phyloP scores from a whole-genome alignment of 2,888 invertebrate species.

The Strigamia crassipes region DNA sequence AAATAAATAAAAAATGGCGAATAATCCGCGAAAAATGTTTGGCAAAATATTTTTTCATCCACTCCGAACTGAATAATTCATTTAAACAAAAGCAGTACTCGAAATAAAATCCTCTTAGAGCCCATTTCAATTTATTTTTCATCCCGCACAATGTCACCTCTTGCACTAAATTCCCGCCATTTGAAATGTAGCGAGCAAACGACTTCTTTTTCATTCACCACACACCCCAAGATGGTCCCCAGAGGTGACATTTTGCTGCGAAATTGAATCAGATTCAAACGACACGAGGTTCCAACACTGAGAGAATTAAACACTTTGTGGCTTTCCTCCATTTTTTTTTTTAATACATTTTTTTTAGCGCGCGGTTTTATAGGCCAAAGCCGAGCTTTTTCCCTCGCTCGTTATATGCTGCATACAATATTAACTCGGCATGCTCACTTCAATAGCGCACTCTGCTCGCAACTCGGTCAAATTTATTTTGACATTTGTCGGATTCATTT shows the following conservation, averaged over 20 bases:
- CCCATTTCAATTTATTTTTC: background rate
- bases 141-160: slow-evolving; percentile 27
- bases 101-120: slow-evolving; percentile 21
- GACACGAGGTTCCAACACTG: slow-evolving; percentile 8
- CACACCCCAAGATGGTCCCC: slow-evolving; percentile 35
- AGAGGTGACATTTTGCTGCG: slow-evolving; percentile 29
- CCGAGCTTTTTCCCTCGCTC: slow-evolving; percentile 32
- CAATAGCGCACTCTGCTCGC: slow-evolving; percentile 46
- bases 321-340: background rate
- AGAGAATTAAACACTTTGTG: slow-evolving; percentile 38
- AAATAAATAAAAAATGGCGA: too few relatives aligned
- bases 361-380: slow-evolving; percentile 21
- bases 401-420: slow-evolving; percentile 47
- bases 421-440: slow-evolving; percentile 47
- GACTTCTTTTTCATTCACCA: slow-evolving; percentile 26
- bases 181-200: background rate
- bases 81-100: slow-evolving; percentile 29
- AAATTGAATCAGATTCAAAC: slow-evolving; percentile 40
- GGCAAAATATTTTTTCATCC: background rate
- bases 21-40: background rate
- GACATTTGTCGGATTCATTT: slow-evolving; percentile 48
- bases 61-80: slow-evolving; percentile 17
- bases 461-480: slow-evolving; percentile 47
- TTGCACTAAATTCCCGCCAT: background rate
- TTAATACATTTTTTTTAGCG: slow-evolving; percentile 25